Evolutionary conservation across 2,888 invertebrate genomes (phyloP), one percentile per base, ranked within the genome.

Genomic region (Uloborus plumipes): DNA sequence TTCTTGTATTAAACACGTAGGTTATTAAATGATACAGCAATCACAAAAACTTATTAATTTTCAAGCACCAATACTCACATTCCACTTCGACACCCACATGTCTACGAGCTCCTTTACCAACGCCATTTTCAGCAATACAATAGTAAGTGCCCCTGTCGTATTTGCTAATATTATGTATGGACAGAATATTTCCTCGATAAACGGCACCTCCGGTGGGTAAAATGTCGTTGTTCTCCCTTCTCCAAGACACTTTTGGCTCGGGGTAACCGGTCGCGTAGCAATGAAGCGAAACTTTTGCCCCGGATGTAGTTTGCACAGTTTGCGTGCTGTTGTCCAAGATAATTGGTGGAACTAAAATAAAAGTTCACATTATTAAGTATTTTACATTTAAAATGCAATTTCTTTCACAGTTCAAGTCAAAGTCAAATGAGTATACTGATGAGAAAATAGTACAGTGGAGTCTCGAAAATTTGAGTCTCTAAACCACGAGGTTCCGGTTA

Each of bases 61-160:
- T 39, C 9, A 6, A 39, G 39, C 39, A 39, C 9, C 11, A 11
- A 9, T 50, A 79, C 84, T 81, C 69, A 84, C 84, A 86, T 20
- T 86, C 86, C 9, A 86, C 95, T 88, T 97, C 96, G 62, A 97
- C 92, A 85, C 95, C 95, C 86, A 97, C 94, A 87, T 96, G 96
- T 85, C 90, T 86, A 65, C 89, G 85, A 4, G 95, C 94, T 0
- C 96, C 96, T 50, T 80, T 84, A 13, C 85, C 85, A 31, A 86
- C 86, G 59, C 94, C 87, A 85, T 88, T 88, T 71, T 88, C 88
- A 22, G 88, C 96, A 0, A 97, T 95, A 87, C 96, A 97, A 88
- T 96, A 97, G 89, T 97, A 97, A 0, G 96, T 97, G 18, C 97
- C 97, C 65, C 96, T 92, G 88, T 97, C 96, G 87, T 96, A 95